Evolutionary conservation across 2,888 invertebrate species (phyloP).

Genomic region (Idaea biselata): DNA sequence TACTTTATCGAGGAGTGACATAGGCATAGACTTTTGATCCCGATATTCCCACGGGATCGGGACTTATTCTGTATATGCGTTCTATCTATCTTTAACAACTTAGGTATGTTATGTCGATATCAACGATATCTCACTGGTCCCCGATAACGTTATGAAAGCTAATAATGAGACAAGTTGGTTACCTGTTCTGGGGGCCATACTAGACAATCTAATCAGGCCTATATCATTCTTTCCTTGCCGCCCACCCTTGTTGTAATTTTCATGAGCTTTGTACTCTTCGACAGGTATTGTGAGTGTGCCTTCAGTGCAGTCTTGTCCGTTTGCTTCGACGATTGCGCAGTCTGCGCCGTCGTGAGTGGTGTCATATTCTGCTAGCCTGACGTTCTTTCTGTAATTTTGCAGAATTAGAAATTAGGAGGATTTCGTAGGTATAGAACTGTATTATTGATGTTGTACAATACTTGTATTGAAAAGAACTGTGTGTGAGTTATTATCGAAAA

Average conservation of each 20-base stretch:
- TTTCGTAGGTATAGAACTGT: conserved; percentile 8
- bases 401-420: conserved; percentile 3
- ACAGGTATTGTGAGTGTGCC: conserved; percentile 55
- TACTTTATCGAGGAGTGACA: too few relatives aligned
- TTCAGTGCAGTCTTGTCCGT: conserved; percentile 62
- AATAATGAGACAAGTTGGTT: conserved; percentile 6
- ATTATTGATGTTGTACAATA: too few relatives aligned
- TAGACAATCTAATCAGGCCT: conserved; percentile 63
- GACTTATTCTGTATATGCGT: too few relatives aligned
- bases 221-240: conserved; percentile 58
- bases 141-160: background rate
- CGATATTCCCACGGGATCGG: too few relatives aligned
- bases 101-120: too few relatives aligned
- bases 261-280: conserved; percentile 59
- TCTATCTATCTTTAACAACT: too few relatives aligned
- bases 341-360: conserved; percentile 51
- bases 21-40: too few relatives aligned
- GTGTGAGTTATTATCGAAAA: too few relatives aligned
- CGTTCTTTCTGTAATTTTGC: conserved; percentile 34
- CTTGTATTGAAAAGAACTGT: too few relatives aligned
- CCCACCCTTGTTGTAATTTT: conserved; percentile 48
- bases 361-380: conserved; percentile 73
- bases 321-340: conserved; percentile 49
- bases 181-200: conserved; percentile 64
- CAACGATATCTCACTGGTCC: too few relatives aligned